Base-by-base conservation (phyloP, 2,888 invertebrate species). In the Eupithecia vulgata region DNA sequence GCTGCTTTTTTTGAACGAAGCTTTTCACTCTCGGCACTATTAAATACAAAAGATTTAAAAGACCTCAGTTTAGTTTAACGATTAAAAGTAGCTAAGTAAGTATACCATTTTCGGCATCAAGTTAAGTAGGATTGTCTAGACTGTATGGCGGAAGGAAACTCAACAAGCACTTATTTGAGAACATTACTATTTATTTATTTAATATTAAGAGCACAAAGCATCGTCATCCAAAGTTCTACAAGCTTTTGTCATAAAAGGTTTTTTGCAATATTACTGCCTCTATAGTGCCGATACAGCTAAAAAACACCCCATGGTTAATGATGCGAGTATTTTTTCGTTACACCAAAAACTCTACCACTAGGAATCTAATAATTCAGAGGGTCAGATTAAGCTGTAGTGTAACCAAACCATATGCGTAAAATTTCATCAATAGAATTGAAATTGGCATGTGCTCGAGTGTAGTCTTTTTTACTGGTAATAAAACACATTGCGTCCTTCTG, bases 371-470 rank as follows among this genome's bases (percentile, higher is more conserved):
- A 80, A 80, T 80, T 72, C 80, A 75, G 79, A 84, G 86, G 84
- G 83, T 76, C 73, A 78, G 80, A 85, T 84, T 83, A 86, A 83
- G 83, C 84, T 57, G 64, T 67, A 84, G 21, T 21, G 37, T 21
- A 65, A 65, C 81, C 68, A 76, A 78, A 83, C 84, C 90, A 90
- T 88, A 90, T 90, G 90, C 81, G 84, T 77, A 70, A 72, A 76
- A 74, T 80, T 76, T 77, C 37, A 67, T 68, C 71, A 80, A 76
- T 78, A 83, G 79, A 83, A 83, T 84, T 84, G 81, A 83, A 85
- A 79, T 80, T 79, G 83, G 81, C 90, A 91, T 91, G 85, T 90
- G 90, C 83, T 83, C 71, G 80, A 87, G 85, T 81, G 82, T 30
- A 30, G 30, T 78, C 77, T 75, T 81, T 87, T 84, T 86, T 78